Conservation (phyloP, 1,140 invertebrate species). For the Megathymus violae region DNA sequence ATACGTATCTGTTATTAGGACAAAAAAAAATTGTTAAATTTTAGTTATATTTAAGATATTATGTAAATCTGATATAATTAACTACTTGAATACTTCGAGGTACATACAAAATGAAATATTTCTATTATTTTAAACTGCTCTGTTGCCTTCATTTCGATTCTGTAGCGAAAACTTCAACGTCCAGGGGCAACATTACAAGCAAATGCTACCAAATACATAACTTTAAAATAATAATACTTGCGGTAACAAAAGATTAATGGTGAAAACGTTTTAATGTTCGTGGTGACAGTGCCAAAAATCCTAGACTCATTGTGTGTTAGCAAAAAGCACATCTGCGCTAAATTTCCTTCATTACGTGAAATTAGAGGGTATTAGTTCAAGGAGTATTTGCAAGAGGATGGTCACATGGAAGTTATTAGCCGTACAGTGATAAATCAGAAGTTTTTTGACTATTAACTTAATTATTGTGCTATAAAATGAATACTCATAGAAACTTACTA, state of each 20-base stretch:
- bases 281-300: slow-evolving; percentile 68
- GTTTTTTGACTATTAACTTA: too few species aligned
- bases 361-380: slow-evolving; percentile 70
- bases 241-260: slow-evolving; percentile 73
- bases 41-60: too few species aligned
- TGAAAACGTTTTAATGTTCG: slow-evolving; percentile 63
- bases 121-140: slow-evolving; percentile 19
- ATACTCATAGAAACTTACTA: too few species aligned
- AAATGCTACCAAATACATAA: slow-evolving; percentile 67
- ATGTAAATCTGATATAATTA: too few species aligned
- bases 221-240: slow-evolving; percentile 79
- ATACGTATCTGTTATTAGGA: too few species aligned
- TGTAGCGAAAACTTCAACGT: slow-evolving; percentile 34
- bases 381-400: slow-evolving; percentile 54
- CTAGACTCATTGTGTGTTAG: slow-evolving; percentile 44
- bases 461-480: too few species aligned
- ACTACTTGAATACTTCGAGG: too few species aligned
- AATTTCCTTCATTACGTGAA: slow-evolving; percentile 68
- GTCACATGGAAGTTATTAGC: too few species aligned
- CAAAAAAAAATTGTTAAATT: too few species aligned
- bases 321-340: slow-evolving; percentile 62
- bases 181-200: slow-evolving; percentile 64
- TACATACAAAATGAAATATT: slow-evolving; percentile 20
- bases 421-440: too few species aligned
- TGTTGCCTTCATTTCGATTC: slow-evolving; percentile 55